These are phyloP conservation scores for Dendropsophus ebraccatus DNA, from an alignment of 2,113 vertebrate genomes.

Conservation along the genomic window DNA sequence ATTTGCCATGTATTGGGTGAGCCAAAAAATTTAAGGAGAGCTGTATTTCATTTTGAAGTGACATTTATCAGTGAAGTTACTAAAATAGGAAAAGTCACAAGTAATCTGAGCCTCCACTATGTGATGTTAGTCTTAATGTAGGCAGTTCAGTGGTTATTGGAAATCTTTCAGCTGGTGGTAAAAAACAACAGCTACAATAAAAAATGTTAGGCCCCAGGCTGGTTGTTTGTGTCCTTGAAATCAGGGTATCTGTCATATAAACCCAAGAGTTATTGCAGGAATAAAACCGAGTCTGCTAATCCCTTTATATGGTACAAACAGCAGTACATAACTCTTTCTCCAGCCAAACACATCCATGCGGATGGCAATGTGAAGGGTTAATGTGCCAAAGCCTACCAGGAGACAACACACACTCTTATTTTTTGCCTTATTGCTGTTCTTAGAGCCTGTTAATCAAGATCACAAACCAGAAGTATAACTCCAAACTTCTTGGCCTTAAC, in stretches of 20 bases:
- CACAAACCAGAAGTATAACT: not conserved
- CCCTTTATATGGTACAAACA: not conserved
- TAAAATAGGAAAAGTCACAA: conserved; percentile 37
- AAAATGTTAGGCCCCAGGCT: conserved; percentile 39
- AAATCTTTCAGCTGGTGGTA: conserved; percentile 47
- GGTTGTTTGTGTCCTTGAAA: conserved; percentile 54
- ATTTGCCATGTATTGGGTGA: not conserved
- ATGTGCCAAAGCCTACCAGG: not conserved
- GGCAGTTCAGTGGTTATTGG: conserved; percentile 28
- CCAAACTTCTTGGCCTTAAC: not conserved
- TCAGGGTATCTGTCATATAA: conserved; percentile 48
- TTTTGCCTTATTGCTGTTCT: not conserved
- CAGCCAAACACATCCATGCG: not conserved
- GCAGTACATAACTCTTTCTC: not conserved
- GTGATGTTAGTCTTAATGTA: conserved; percentile 43
- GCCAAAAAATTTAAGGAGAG: not conserved
- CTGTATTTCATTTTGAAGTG: conserved; percentile 32
- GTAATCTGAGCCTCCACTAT: conserved; percentile 27
- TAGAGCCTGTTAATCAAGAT: not conserved
- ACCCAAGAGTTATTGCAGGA: conserved; percentile 34
- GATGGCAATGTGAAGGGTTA: not conserved
- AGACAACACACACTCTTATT: not conserved
- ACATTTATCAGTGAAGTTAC: conserved; percentile 16
- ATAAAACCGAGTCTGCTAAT: conserved; percentile 21
- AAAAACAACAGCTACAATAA: conserved; percentile 54